phyloP scores from a whole-genome alignment of 2,888 invertebrate genomes.

The Adineta ricciae region DNA sequence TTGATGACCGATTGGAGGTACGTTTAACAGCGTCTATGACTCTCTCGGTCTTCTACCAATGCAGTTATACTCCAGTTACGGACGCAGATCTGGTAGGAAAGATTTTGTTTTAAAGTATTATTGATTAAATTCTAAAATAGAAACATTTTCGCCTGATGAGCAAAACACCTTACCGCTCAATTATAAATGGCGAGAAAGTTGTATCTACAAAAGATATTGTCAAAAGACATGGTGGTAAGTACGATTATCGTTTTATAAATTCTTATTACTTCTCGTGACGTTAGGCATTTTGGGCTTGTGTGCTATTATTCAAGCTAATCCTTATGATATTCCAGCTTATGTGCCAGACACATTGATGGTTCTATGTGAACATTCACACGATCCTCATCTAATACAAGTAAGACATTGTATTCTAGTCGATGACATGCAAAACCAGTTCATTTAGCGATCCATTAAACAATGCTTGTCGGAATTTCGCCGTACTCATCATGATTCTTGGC shows the following conservation, averaged over 20 bases:
- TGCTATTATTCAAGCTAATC: slow-evolving; percentile 73
- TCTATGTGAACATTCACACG: slow-evolving; percentile 68
- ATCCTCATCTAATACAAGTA: slow-evolving; percentile 77
- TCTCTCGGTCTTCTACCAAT: not conserved
- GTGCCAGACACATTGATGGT: slow-evolving; percentile 68
- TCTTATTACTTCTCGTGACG: not conserved
- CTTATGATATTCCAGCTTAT: slow-evolving; percentile 71
- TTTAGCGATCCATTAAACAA: slow-evolving; percentile 69
- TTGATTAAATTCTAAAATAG: not conserved
- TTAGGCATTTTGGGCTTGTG: slow-evolving; percentile 74
- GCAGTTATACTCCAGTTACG: not conserved
- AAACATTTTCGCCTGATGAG: not conserved
- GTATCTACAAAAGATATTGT: not conserved
- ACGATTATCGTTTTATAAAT: too few relatives aligned
- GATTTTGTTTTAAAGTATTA: not conserved
- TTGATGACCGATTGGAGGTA: not conserved
- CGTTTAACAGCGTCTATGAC: not conserved
- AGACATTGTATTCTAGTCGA: slow-evolving; percentile 43
- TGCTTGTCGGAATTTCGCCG: slow-evolving; percentile 77
- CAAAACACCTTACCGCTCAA: not conserved
- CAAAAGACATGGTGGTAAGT: not conserved
- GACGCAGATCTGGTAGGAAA: not conserved
- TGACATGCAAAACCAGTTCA: slow-evolving; percentile 34
- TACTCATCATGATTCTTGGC: slow-evolving; percentile 86
- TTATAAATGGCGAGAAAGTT: not conserved